phyloP scores from a whole-genome alignment of 2,888 invertebrate species.

The Gortyna flavago region DNA sequence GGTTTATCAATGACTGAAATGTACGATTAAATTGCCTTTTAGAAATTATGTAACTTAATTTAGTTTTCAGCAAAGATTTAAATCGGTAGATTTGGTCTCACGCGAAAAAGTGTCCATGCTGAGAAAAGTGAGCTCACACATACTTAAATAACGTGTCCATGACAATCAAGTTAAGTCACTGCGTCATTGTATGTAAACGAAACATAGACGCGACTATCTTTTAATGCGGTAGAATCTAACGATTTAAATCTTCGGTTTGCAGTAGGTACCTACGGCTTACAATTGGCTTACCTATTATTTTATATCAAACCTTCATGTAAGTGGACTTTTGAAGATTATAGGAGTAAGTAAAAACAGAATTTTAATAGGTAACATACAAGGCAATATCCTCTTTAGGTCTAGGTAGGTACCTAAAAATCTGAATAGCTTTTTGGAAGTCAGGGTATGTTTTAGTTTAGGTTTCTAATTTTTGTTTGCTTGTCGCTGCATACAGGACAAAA shows the following conservation, averaged over 20 bases:
- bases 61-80: neutral
- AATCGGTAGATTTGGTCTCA: neutral
- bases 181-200: neutral
- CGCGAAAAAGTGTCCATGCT: neutral
- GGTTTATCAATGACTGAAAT: slow-evolving; percentile 7
- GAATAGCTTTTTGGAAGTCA: neutral
- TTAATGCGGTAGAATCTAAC: neutral
- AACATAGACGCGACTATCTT: neutral
- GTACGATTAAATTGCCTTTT: neutral
- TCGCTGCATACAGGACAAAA: neutral
- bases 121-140: neutral
- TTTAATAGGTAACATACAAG: neutral
- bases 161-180: neutral
- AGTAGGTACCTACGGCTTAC: neutral
- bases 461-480: neutral
- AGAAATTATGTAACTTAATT: neutral
- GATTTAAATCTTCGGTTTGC: neutral
- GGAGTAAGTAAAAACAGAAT: neutral
- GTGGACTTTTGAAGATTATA: neutral
- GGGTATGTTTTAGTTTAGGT: neutral
- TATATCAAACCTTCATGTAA: neutral
- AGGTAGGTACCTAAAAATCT: neutral
- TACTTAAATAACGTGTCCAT: neutral
- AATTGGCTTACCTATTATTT: neutral
- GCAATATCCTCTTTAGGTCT: neutral